Base-by-base conservation (phyloP, 2,797 vertebrate genomes). In the Cynodonichthys magdalenae region DNA sequence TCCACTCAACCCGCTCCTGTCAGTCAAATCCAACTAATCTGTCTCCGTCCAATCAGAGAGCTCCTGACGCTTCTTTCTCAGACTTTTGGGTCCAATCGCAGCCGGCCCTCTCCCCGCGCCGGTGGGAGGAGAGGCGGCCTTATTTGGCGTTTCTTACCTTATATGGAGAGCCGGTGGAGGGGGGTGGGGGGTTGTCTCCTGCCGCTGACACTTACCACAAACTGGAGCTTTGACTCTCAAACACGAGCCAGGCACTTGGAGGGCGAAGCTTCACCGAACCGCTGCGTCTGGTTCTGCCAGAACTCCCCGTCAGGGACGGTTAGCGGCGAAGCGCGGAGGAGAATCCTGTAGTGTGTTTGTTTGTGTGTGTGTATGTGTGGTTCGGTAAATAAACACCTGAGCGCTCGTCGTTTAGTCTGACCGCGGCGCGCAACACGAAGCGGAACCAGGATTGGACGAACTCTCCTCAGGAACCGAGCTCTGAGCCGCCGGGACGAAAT, bases 161-260 rank as follows among this genome's bases (percentile, higher is more conserved):
- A 91, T 90, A 87, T 85, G 93, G 86, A 63, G 49, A 28, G 65
- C 57, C 59, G 45, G 82, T 70, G 71, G 56, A 41, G 59, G 71
- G 62, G 62, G 51, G 65, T 66, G 70, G 73, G 75, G 75, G 71
- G n/a, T n/a, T n/a, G n/a, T n/a, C 72, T 78, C 68, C 84, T 74
- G 88, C 84, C 77, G 58, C 82, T 92, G 90, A 93, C 92, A 92
- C 92, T 92, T 92, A 91, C 88, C 87, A 81, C 86, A 81, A 90
- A 87, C 74, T 81, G 79, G 54, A 77, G 85, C 85, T 82, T 77
- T 65, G 85, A 39, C 73, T 88, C 74, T 71, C 76, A 48, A 70
- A 83, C 87, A 85, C 56, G 58, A 69, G 80, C 59, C 82, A 53
- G 75, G 74, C 86, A 69, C 84, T 80, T 77, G 79, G 45, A 66